These are phyloP conservation scores for Anser cygnoides DNA, from an alignment of 2,113 vertebrate species.

Conservation along the genomic window DNA sequence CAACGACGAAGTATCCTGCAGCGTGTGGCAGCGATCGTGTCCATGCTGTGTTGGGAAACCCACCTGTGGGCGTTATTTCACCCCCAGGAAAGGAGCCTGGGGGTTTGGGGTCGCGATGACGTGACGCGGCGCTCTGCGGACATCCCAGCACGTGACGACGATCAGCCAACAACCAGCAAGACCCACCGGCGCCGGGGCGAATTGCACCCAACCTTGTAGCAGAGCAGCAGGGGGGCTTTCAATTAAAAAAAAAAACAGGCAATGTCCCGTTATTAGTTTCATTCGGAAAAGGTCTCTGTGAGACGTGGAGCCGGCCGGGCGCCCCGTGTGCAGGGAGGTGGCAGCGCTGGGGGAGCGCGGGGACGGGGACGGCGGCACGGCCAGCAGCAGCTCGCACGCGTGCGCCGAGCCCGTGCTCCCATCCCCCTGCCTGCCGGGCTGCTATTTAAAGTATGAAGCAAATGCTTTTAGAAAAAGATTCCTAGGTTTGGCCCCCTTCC, in stretches of 20 bases:
- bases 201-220: fast-evolving
- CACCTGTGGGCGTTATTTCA: background rate
- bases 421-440: conserved; percentile 34
- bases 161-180: background rate
- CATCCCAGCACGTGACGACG: background rate
- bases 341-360: fast-evolving
- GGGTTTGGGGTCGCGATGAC: background rate
- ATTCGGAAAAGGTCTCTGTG: background rate
- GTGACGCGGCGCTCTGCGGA: background rate
- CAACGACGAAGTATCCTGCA: background rate
- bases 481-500: conserved; percentile 52
- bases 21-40: fast-evolving
- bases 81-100: fast-evolving
- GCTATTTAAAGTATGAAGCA: conserved; percentile 63
- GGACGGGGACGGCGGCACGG: background rate
- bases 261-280: background rate
- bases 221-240: background rate
- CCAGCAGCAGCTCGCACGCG: background rate
- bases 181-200: background rate
- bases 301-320: background rate
- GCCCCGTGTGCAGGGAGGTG: background rate
- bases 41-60: background rate
- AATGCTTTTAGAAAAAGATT: conserved; percentile 58
- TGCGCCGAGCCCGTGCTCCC: background rate
- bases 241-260: background rate